These are phyloP conservation scores for Dinocampus coccinellae DNA, from an alignment of 2,888 invertebrate genomes.

Conservation along the genomic window DNA sequence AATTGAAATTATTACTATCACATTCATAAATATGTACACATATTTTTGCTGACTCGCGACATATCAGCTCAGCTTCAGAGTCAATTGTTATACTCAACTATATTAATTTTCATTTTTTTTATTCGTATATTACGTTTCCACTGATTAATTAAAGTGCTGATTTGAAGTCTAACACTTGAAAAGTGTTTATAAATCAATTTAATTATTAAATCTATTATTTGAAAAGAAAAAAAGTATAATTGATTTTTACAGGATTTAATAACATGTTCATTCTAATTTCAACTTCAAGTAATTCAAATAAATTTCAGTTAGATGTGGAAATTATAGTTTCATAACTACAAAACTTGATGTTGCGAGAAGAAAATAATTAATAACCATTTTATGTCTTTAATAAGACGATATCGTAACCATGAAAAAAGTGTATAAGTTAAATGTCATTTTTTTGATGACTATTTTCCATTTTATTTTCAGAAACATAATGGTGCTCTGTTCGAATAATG, in stretches of 20 bases:
- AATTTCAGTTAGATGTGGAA: background rate
- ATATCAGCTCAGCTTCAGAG: slow-evolving; percentile 41
- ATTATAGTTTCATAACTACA: background rate
- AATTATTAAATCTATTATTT: background rate
- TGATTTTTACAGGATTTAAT: too few relatives aligned
- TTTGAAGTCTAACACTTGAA: slow-evolving; percentile 16
- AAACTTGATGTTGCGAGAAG: background rate
- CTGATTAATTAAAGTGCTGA: too few relatives aligned
- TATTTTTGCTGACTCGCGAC: slow-evolving; percentile 40
- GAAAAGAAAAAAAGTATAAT: too few relatives aligned
- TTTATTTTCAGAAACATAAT: slow-evolving; percentile 34
- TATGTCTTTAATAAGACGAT: background rate
- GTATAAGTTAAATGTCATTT: background rate
- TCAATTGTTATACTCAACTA: background rate
- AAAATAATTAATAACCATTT: background rate
- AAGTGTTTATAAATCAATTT: slow-evolving; percentile 5
- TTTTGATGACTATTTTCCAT: slow-evolving; percentile 18
- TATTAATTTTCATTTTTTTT: background rate
- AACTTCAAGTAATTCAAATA: background rate
- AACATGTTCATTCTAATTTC: background rate
- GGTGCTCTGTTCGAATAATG: slow-evolving; percentile 43
- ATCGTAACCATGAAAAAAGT: background rate
- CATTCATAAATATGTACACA: background rate
- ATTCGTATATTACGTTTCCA: background rate
- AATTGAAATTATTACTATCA: background rate